Percentiles rank a stretch among this genome's conserved stretches.
phyloP scores from a whole-genome alignment of 2,888 invertebrate genomes.

The Thecocarcelia acutangulata region DNA sequence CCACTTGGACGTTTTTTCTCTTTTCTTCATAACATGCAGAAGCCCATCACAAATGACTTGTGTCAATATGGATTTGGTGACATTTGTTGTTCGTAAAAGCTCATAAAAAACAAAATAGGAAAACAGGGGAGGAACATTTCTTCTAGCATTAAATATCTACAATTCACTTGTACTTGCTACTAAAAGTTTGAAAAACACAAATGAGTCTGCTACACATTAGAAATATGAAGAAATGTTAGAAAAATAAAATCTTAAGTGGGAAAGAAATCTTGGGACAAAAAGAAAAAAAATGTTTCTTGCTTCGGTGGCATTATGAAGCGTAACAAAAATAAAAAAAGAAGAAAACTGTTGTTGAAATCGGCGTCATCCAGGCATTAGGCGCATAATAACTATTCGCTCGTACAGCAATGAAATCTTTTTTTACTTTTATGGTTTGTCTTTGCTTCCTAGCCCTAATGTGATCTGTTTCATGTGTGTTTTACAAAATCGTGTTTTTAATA shows the following conservation, averaged over 20 bases:
- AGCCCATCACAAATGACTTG: slow-evolving; percentile 58
- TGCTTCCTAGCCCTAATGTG: slow-evolving; percentile 20
- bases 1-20: background rate
- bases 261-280: slow-evolving; percentile 18
- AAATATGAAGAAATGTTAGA: slow-evolving; percentile 1
- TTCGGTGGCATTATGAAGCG: slow-evolving; percentile 53
- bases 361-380: slow-evolving; percentile 60
- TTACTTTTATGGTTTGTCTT: slow-evolving; percentile 25
- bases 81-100: slow-evolving; percentile 71
- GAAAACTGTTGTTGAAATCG: slow-evolving; percentile 67
- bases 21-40: background rate
- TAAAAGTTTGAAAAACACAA: background rate
- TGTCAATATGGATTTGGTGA: slow-evolving; percentile 70
- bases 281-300: slow-evolving; percentile 28
- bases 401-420: slow-evolving; percentile 20
- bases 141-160: background rate
- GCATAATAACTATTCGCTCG: slow-evolving; percentile 8
- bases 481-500: slow-evolving; percentile 38
- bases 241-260: background rate
- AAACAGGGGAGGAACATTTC: slow-evolving; percentile 16
- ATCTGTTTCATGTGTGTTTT: background rate
- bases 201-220: background rate
- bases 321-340: slow-evolving; percentile 62
- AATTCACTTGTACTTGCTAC: slow-evolving; percentile 40
- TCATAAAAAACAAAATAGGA: slow-evolving; percentile 29